phyloP scores from a whole-genome alignment of 2,113 vertebrate species.

The Thalassoma bifasciatum region DNA sequence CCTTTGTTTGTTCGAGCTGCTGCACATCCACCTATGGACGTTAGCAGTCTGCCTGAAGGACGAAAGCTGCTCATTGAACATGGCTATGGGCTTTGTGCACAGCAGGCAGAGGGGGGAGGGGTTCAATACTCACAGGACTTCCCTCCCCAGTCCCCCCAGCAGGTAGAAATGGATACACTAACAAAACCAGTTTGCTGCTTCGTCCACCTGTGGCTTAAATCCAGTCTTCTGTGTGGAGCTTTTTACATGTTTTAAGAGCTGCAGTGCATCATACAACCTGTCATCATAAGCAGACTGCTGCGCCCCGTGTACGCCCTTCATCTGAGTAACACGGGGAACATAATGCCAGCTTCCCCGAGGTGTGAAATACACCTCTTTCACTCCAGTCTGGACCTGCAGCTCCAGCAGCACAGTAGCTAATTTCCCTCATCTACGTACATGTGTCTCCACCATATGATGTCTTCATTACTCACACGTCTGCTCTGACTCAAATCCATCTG shows the following conservation, averaged over 20 bases:
- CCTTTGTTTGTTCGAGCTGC: constrained; percentile 48
- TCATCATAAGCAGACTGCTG: constrained; percentile 41
- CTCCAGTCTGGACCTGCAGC: constrained; percentile 32
- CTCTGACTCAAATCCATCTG: constrained; percentile 26
- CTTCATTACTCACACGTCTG: constrained; percentile 44
- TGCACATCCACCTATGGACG: constrained; percentile 28
- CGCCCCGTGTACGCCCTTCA: constrained; percentile 1
- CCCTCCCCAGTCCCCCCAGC: constrained; percentile 44
- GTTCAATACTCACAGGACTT: constrained; percentile 39
- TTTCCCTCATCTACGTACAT: neutral
- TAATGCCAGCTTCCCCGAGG: constrained; percentile 27
- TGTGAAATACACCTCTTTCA: neutral
- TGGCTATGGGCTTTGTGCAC: constrained; percentile 5
- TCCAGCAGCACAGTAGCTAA: neutral
- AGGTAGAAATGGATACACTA: constrained; percentile 59
- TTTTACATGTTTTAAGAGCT: constrained; percentile 39
- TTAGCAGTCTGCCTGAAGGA: constrained; percentile 14
- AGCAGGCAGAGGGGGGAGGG: constrained; percentile 1
- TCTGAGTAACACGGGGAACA: constrained; percentile 24
- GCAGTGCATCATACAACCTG: constrained; percentile 39
- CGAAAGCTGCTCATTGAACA: constrained; percentile 29
- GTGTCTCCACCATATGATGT: constrained; percentile 15
- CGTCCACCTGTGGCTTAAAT: constrained; percentile 24
- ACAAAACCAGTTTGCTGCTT: neutral
- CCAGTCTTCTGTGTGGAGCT: constrained; percentile 11